These are phyloP conservation scores for Apteryx mantelli DNA, from an alignment of 2,113 vertebrate species.

Conservation along the genomic window DNA sequence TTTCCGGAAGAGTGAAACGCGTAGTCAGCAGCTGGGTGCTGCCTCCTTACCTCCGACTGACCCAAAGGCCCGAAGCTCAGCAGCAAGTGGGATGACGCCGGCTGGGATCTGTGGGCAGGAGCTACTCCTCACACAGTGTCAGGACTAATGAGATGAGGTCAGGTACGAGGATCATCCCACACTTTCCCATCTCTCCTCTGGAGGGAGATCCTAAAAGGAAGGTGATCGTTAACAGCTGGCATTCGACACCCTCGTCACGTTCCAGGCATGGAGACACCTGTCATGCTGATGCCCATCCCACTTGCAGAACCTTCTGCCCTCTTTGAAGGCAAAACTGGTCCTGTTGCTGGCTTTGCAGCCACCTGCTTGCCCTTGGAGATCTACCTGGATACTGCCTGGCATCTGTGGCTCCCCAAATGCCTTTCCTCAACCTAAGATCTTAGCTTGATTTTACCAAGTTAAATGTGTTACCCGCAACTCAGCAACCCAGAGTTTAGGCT, in stretches of 20 bases:
- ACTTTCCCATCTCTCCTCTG: not conserved
- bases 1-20: rapidly evolving
- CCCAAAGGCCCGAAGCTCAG: not conserved
- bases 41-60: not conserved
- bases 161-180: not conserved
- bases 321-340: not conserved
- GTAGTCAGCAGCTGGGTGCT: not conserved
- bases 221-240: rapidly evolving
- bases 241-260: not conserved
- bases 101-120: rapidly evolving
- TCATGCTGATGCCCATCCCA: not conserved
- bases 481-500: not conserved
- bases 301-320: not conserved
- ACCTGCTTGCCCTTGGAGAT: not conserved
- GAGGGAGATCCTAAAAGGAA: not conserved
- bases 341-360: not conserved
- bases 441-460: not conserved
- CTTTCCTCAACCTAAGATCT: not conserved
- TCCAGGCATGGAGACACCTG: not conserved
- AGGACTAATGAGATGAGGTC: not conserved
- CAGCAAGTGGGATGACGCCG: not conserved
- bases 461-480: rapidly evolving
- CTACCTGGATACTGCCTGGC: not conserved
- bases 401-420: not conserved
- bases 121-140: not conserved